Conservation (phyloP, 2,113 vertebrate species). For the Cyphomyrus plagiostoma region DNA sequence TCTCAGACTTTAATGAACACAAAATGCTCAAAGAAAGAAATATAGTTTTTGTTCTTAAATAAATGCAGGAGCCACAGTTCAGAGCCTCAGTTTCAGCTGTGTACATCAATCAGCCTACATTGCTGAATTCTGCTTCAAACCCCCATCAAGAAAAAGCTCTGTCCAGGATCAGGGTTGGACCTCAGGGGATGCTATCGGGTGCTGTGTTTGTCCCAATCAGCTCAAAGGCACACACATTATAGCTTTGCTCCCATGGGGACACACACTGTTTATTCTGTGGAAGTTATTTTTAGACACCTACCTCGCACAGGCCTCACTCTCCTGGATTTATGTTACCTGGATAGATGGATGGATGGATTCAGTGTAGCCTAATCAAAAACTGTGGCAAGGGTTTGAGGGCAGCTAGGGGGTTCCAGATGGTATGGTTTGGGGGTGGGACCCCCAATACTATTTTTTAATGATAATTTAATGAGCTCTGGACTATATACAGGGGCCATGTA, state of each 20-base stretch:
- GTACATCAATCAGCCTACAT: background rate
- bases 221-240: background rate
- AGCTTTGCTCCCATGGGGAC: background rate
- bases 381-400: background rate
- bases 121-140: background rate
- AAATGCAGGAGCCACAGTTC: background rate
- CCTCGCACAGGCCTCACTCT: background rate
- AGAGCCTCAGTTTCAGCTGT: background rate
- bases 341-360: background rate
- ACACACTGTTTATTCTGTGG: background rate
- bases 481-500: background rate
- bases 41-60: conserved; percentile 1
- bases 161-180: background rate
- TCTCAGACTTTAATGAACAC: background rate
- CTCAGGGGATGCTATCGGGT: background rate
- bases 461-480: background rate
- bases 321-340: background rate
- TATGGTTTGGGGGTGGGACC: background rate
- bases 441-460: background rate
- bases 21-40: conserved; percentile 2
- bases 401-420: background rate
- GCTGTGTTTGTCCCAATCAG: background rate
- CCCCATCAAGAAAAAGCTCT: background rate
- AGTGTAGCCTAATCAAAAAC: background rate
- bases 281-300: background rate